A percentile compares a stretch with the other conserved stretches of the same genome.
These are phyloP conservation scores for Zaprionus obscuricornis DNA, from an alignment of 2,888 invertebrate species.

Conservation along the genomic window DNA sequence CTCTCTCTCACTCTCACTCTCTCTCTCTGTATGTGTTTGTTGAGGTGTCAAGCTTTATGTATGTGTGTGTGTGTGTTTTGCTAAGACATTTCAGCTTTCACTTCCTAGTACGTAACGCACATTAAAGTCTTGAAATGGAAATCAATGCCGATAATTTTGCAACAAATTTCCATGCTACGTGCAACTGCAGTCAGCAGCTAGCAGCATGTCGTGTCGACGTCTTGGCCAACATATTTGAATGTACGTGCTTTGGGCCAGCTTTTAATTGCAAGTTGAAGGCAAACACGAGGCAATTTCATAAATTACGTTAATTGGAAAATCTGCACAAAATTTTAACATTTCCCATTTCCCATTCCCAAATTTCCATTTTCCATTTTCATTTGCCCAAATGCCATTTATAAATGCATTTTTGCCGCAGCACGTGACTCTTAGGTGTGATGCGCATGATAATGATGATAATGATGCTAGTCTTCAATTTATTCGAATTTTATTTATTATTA, in stretches of 20 bases:
- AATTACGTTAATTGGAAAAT: constrained; percentile 72
- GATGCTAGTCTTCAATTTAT: too few species aligned
- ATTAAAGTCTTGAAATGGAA: constrained; percentile 57
- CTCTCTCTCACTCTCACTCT: constrained; percentile 13
- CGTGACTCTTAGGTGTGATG: constrained; percentile 32
- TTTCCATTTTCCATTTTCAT: constrained; percentile 21
- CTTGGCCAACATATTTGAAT: constrained; percentile 22
- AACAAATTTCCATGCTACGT: constrained; percentile 71
- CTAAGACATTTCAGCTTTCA: too few species aligned
- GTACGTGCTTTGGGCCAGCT: constrained; percentile 42
- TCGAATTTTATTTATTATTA: too few species aligned
- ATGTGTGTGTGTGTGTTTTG: too few species aligned
- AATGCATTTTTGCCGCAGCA: constrained; percentile 12
- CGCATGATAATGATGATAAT: too few species aligned
- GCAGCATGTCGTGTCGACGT: too few species aligned
- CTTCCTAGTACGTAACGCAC: too few species aligned
- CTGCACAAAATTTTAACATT: constrained; percentile 48
- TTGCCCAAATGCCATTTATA: constrained; percentile 17
- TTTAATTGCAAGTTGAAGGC: constrained; percentile 64
- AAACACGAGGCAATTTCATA: constrained; percentile 50
- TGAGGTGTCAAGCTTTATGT: too few species aligned
- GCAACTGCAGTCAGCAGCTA: constrained; percentile 47
- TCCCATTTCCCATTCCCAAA: background rate
- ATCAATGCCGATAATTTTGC: constrained; percentile 65
- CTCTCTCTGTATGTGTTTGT: too few species aligned